Conservation (phyloP, 2,888 invertebrate genomes). For the Miltochrista miniata region DNA sequence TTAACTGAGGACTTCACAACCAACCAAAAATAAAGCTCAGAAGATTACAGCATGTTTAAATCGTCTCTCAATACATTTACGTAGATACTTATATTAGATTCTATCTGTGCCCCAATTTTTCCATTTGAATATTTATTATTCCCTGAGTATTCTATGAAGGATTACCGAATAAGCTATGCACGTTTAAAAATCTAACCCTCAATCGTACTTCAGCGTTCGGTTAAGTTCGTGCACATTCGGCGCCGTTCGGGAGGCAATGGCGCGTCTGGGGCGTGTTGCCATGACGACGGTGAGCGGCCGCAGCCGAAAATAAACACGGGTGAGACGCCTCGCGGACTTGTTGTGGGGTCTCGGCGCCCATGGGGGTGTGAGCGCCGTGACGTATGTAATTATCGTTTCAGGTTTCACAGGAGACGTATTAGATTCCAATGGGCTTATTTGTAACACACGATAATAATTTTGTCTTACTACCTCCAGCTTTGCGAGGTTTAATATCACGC, state of each 20-base stretch:
- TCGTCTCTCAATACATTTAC: no score
- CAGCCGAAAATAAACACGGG: slow-evolving; percentile 76
- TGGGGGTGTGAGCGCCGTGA: slow-evolving; percentile 29
- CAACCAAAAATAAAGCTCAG: no score
- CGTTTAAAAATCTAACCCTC: slow-evolving; percentile 29
- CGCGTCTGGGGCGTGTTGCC: slow-evolving; percentile 75
- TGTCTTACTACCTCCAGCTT: background rate
- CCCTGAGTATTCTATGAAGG: slow-evolving; percentile 19
- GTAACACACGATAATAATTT: background rate
- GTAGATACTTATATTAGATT: no score
- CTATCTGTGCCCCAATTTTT: no score
- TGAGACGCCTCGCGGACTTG: slow-evolving; percentile 49
- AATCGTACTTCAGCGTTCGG: slow-evolving; percentile 38
- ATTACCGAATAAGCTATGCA: slow-evolving; percentile 21
- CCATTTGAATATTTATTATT: background rate
- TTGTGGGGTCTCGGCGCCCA: slow-evolving; percentile 39
- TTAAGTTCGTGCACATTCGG: slow-evolving; percentile 34
- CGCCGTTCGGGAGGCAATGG: slow-evolving; percentile 49
- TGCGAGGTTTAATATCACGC: no score
- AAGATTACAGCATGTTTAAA: no score
- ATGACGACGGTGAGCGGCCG: slow-evolving; percentile 66
- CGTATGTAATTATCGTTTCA: slow-evolving; percentile 38
- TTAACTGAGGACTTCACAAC: no score
- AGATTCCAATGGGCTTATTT: slow-evolving; percentile 10
- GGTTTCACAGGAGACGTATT: slow-evolving; percentile 35